phyloP scores from a whole-genome alignment of 1,140 invertebrate genomes.

The Scaptomyza hsui region DNA sequence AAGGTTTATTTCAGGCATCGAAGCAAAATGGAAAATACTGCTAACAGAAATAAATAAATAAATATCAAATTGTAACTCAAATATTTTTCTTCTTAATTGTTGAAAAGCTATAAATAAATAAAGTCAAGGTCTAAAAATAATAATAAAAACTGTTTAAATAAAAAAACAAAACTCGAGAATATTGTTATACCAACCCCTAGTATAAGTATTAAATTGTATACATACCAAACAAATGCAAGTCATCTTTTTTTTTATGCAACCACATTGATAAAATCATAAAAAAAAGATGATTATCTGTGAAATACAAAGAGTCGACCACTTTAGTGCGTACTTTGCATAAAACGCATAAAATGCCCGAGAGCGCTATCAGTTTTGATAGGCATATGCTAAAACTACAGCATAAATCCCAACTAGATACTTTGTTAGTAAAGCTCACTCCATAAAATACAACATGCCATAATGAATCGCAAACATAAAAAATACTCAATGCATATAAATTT shows the following conservation, averaged over 20 bases:
- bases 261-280: conserved; percentile 53
- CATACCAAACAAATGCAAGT: conserved; percentile 8
- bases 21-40: conserved; percentile 9
- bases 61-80: too few species aligned
- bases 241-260: neutral
- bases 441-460: conserved; percentile 45
- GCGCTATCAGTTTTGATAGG: conserved; percentile 67
- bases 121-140: too few species aligned
- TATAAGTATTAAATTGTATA: too few species aligned
- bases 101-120: too few species aligned
- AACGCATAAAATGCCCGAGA: conserved; percentile 43
- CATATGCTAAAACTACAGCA: conserved; percentile 51
- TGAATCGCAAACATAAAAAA: conserved; percentile 50
- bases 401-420: conserved; percentile 34
- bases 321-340: conserved; percentile 51
- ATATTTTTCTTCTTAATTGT: too few species aligned
- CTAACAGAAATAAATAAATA: neutral
- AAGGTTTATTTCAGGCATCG: too few species aligned
- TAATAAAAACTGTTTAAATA: too few species aligned
- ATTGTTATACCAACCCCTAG: too few species aligned
- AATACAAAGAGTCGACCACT: conserved; percentile 14
- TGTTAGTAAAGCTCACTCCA: conserved; percentile 18
- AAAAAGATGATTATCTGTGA: conserved; percentile 22
- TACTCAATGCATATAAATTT: conserved; percentile 63
- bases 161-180: too few species aligned